Conservation (phyloP, 2,888 invertebrate genomes). For the Bhutanitis thaidina region DNA sequence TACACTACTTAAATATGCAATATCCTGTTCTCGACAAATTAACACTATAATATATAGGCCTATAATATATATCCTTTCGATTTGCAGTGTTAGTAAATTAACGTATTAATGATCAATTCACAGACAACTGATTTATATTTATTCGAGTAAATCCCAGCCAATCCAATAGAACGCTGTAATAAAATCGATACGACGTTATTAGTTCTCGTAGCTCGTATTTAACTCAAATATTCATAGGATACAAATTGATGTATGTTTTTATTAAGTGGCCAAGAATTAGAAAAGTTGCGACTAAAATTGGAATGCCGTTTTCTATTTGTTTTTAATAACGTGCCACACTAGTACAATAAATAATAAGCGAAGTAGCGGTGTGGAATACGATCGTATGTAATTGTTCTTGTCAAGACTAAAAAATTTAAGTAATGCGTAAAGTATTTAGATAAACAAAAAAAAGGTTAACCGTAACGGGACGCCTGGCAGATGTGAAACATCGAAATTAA, state of each 20-base stretch:
- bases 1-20: no score
- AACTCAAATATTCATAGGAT: constrained; percentile 28
- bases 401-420: no score
- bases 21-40: no score
- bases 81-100: constrained; percentile 2
- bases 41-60: no score
- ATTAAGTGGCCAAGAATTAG: background rate
- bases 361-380: background rate
- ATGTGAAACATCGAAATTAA: no score
- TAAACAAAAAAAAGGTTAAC: no score
- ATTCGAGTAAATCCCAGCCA: background rate
- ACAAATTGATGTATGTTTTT: constrained; percentile 22
- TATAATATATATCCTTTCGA: background rate
- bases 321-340: no score
- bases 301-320: no score
- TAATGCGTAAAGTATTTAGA: no score
- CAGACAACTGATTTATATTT: constrained; percentile 7
- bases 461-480: no score
- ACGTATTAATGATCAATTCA: background rate
- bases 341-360: background rate
- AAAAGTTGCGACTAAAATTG: background rate
- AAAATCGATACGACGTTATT: constrained; percentile 25
- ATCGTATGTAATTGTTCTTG: no score
- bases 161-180: background rate
- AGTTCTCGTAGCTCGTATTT: constrained; percentile 32